These are phyloP conservation scores for Micrastur ruficollis DNA, from an alignment of 2,797 vertebrate species.

Conservation along the genomic window DNA sequence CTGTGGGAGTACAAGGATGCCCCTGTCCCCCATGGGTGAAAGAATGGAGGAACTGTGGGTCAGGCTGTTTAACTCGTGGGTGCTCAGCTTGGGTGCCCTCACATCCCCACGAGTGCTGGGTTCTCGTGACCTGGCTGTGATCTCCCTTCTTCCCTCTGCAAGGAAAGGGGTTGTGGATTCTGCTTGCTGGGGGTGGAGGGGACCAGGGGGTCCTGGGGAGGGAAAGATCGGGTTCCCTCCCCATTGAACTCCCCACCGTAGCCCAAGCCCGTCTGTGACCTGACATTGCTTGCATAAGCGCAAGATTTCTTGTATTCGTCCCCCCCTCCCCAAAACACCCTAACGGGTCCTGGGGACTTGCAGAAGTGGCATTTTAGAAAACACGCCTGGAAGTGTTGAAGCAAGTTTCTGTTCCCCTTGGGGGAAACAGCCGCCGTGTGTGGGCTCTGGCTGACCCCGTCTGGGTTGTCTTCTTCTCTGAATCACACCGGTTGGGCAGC, in stretches of 20 bases:
- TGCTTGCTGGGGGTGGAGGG: neutral
- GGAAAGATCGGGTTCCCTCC: neutral
- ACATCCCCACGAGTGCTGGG: neutral
- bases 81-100: neutral
- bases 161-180: neutral
- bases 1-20: neutral
- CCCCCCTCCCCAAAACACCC: neutral
- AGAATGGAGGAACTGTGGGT: neutral
- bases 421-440: neutral
- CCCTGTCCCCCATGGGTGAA: neutral
- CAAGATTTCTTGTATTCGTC: neutral
- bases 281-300: neutral
- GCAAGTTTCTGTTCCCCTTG: slow-evolving; percentile 62
- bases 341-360: neutral
- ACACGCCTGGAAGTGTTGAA: slow-evolving; percentile 3
- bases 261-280: neutral
- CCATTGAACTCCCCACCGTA: neutral
- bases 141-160: neutral
- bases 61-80: neutral
- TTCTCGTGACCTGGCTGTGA: neutral
- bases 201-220: neutral
- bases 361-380: slow-evolving; percentile 51
- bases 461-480: neutral
- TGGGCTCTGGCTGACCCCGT: neutral
- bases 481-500: neutral